A percentile compares a stretch with the other conserved stretches of the same genome.
Conservation (phyloP, 2,888 invertebrate species). For the Schrankia costaestrigalis region DNA sequence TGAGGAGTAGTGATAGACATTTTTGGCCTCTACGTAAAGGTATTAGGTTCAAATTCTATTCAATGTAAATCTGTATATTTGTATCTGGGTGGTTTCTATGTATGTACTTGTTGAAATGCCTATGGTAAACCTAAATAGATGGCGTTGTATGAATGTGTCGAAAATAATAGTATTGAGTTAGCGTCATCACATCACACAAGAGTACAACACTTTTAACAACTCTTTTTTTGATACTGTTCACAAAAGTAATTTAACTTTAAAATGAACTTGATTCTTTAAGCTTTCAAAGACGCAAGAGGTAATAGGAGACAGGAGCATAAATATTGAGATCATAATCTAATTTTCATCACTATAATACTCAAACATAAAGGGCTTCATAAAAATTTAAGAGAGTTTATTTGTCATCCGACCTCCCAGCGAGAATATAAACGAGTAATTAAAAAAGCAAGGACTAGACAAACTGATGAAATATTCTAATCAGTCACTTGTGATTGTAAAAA, state of each 20-base stretch:
- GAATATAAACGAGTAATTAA: constrained; percentile 56
- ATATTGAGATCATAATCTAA: constrained; percentile 24
- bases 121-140: too few species aligned
- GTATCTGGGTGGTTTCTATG: too few species aligned
- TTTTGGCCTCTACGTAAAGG: too few species aligned
- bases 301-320: constrained; percentile 13
- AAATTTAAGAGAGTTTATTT: constrained; percentile 7
- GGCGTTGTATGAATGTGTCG: too few species aligned
- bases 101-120: too few species aligned
- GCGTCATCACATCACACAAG: too few species aligned
- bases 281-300: constrained; percentile 12
- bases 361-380: constrained; percentile 9
- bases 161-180: too few species aligned
- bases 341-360: constrained; percentile 16
- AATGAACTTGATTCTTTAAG: background rate
- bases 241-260: background rate
- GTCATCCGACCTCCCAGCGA: constrained; percentile 46
- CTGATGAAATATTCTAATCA: constrained; percentile 78
- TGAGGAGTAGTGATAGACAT: too few species aligned
- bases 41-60: too few species aligned
- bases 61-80: too few species aligned
- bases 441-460: constrained; percentile 50
- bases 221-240: background rate
- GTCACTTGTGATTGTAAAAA: constrained; percentile 70
- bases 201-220: too few species aligned